A percentile compares a stretch with the other conserved stretches of the same genome.
Conservation (phyloP, 1,140 invertebrate genomes). For the Drosophila sp. region DNA sequence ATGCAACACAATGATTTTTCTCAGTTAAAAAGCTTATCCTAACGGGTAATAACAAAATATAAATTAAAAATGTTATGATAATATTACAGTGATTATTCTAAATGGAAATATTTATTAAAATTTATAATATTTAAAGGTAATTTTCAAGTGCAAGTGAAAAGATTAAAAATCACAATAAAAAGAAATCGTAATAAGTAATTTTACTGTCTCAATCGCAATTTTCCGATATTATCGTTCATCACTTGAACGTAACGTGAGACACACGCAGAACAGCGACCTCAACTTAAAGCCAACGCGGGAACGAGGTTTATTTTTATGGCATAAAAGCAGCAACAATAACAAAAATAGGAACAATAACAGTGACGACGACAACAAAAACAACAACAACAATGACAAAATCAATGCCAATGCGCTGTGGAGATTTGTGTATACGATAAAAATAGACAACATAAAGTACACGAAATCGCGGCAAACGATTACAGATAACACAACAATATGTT, state of each 20-base stretch:
- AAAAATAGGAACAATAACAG: slow-evolving; percentile 14
- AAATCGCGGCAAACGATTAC: slow-evolving; percentile 54
- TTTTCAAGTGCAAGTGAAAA: too few relatives aligned
- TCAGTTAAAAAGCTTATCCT: too few relatives aligned
- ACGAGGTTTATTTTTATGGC: slow-evolving; percentile 45
- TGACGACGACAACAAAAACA: slow-evolving; percentile 27
- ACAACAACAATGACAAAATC: slow-evolving; percentile 38
- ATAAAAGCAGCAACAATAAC: slow-evolving; percentile 19
- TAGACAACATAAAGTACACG: slow-evolving; percentile 37
- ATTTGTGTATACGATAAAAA: slow-evolving; percentile 46
- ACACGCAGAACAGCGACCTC: slow-evolving; percentile 3
- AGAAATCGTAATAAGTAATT: too few relatives aligned
- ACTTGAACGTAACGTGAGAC: slow-evolving; percentile 23
- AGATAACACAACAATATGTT: slow-evolving; percentile 56
- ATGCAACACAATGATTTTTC: too few relatives aligned
- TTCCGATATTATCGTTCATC: slow-evolving; percentile 27
- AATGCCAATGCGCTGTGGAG: slow-evolving; percentile 41
- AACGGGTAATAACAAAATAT: too few relatives aligned
- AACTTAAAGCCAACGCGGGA: slow-evolving; percentile 14
- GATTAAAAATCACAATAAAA: too few relatives aligned
- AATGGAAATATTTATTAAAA: too few relatives aligned
- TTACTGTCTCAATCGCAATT: slow-evolving; percentile 23
- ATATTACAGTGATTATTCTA: too few relatives aligned
- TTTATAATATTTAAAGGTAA: too few relatives aligned
- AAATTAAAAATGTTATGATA: too few relatives aligned